Base-by-base conservation (phyloP, 2,888 invertebrate genomes). In the Molanna angustata region DNA sequence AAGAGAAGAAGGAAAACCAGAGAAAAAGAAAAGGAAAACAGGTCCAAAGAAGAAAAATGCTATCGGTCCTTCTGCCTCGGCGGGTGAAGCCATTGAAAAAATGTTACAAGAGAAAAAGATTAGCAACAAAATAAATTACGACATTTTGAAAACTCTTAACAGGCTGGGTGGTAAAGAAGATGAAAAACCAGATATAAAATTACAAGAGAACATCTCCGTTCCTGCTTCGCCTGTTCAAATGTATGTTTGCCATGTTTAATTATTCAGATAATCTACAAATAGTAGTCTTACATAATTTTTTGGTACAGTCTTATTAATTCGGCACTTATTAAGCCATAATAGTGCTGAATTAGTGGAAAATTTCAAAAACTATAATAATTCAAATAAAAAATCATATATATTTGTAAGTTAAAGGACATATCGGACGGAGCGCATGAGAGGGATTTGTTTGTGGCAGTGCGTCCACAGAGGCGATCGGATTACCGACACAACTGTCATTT, bases 101-200 rank as follows among this genome's bases (percentile, higher is more conserved):
- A 94, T 98, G 85, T 74, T 98, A 16, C 91, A 90, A 61, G 97
- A 97, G 68, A 95, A 95, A 72, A 91, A 91, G 67, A 88, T 98
- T 60, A 98, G 98, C 2, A 86, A 84, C 3, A 99, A 99, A 79
- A 96, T 99, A 49, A 97, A 99, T 72, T 99, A 99, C 66, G 97
- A 98, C 62, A 96, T 97, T 32, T 73, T 98, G 54, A 90, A 90
- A 69, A 90, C 88, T 62, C 73, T 96, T 49, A 87, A 83, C 61
- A 56, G 60, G 37, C 69, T 69, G 21, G 69, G 71, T 0, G 72
- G 69, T 0, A 70, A 69, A 44, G 50, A 58, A 4, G 57, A 57
- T 11, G 54, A 52, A n/a, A 58, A 44, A 21, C 16, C 45, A 71
- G 64, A 9, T 66, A 9, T 13, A 2, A 44, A 47, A 47, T 13